These are phyloP conservation scores for Coenobita brevimanus DNA, from an alignment of 1,140 invertebrate genomes.

Conservation along the genomic window DNA sequence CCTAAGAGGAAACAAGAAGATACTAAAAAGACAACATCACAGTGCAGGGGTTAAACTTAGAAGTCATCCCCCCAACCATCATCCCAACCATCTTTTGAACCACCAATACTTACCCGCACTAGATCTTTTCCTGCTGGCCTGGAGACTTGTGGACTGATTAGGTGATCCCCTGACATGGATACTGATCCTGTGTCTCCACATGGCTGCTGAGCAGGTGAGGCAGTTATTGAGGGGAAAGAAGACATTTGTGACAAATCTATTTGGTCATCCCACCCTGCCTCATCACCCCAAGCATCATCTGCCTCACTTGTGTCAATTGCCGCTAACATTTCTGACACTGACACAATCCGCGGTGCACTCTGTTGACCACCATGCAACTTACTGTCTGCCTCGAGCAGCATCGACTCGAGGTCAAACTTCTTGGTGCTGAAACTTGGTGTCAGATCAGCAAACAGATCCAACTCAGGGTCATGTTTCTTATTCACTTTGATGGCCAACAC, in stretches of 20 bases:
- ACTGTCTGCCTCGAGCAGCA: constrained; percentile 47
- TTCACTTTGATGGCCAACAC: constrained; percentile 62
- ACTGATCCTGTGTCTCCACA: no score
- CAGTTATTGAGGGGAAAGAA: not conserved
- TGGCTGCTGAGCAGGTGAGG: not conserved
- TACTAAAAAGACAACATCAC: no score
- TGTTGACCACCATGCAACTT: constrained; percentile 4
- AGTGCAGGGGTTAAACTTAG: no score
- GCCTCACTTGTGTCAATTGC: constrained; percentile 35
- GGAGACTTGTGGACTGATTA: no score
- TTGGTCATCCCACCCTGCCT: constrained; percentile 25
- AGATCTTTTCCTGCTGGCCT: no score
- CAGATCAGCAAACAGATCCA: constrained; percentile 56
- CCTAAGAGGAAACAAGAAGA: no score
- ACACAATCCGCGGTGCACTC: not conserved
- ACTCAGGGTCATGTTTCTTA: constrained; percentile 51
- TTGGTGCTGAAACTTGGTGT: constrained; percentile 49
- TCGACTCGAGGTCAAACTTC: constrained; percentile 56
- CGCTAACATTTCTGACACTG: constrained; percentile 46
- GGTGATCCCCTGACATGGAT: no score
- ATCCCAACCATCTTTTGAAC: no score
- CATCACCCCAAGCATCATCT: constrained; percentile 35
- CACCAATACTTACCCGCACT: no score
- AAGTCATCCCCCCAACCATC: no score
- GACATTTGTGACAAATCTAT: constrained; percentile 23